Percentiles rank a stretch among this genome's conserved stretches.
Evolutionary conservation across 2,888 invertebrate species (phyloP).

Genomic region (Stenotaenia linearis): DNA sequence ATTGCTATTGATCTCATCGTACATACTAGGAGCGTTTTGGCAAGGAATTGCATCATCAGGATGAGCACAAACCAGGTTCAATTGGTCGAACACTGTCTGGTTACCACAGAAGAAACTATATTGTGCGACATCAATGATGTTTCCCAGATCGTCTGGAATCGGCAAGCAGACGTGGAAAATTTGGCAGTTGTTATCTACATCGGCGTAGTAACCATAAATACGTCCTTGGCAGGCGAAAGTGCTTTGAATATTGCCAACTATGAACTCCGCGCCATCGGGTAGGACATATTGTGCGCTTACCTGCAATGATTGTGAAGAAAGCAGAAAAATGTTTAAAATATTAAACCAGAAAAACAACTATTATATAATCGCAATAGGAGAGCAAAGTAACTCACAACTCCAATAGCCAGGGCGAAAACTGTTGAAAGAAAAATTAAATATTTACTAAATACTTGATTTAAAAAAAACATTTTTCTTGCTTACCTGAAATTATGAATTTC

Average conservation of each 20-base stretch:
- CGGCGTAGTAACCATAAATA: constrained; percentile 78
- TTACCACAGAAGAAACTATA: constrained; percentile 41
- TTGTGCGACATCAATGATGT: background rate
- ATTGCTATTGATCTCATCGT: constrained; percentile 39
- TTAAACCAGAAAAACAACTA: background rate
- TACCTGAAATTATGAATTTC: background rate
- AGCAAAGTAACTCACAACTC: background rate
- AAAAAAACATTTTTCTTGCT: background rate
- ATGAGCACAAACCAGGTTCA: constrained; percentile 39
- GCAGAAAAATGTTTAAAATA: background rate
- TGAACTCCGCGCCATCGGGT: constrained; percentile 37
- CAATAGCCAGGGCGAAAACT: background rate
- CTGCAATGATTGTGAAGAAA: background rate
- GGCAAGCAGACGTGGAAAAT: constrained; percentile 35
- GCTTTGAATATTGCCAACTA: constrained; percentile 54
- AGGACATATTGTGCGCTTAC: constrained; percentile 30
- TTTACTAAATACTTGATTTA: background rate
- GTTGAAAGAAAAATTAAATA: background rate
- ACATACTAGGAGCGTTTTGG: constrained; percentile 38
- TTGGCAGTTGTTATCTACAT: constrained; percentile 73
- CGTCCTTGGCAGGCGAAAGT: constrained; percentile 71
- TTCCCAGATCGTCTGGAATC: constrained; percentile 26
- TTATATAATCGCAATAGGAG: background rate
- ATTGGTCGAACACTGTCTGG: constrained; percentile 41
- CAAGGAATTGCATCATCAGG: constrained; percentile 39